Percentiles rank a stretch among this genome's conserved stretches.
Conservation (phyloP, 2,888 invertebrate genomes). For the Lymantria dispar region DNA sequence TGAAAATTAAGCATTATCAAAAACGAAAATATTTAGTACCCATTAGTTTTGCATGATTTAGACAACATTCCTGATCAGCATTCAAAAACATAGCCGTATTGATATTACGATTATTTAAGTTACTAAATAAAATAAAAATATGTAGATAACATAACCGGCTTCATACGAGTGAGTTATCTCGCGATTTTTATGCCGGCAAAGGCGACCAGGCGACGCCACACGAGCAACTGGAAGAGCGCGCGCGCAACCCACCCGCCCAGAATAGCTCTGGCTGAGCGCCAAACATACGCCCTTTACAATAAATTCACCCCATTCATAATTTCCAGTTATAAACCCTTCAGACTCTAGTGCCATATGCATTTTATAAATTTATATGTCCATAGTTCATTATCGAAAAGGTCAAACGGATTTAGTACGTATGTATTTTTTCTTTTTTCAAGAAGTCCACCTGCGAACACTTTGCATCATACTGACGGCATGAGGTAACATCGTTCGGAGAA, state of each 20-base stretch:
- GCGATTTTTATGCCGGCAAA: constrained; percentile 14
- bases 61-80: neutral
- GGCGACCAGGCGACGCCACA: constrained; percentile 53
- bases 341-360: too few species aligned
- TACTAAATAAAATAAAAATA: neutral
- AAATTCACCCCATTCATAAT: constrained; percentile 69
- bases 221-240: constrained; percentile 62
- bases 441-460: too few species aligned
- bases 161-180: constrained; percentile 18
- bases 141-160: constrained; percentile 11
- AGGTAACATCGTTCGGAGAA: too few species aligned
- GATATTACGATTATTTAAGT: neutral
- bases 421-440: too few species aligned
- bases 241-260: constrained; percentile 68
- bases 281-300: constrained; percentile 50
- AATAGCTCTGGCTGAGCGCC: constrained; percentile 71
- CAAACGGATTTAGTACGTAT: too few species aligned
- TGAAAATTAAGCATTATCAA: constrained; percentile 9
- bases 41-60: neutral
- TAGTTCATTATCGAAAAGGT: too few species aligned
- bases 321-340: neutral
- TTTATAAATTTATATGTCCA: too few species aligned
- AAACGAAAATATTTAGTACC: constrained; percentile 7
- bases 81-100: neutral
- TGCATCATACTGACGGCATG: too few species aligned